phyloP scores from a whole-genome alignment of 2,797 vertebrate genomes.

The Bradypus variegatus region DNA sequence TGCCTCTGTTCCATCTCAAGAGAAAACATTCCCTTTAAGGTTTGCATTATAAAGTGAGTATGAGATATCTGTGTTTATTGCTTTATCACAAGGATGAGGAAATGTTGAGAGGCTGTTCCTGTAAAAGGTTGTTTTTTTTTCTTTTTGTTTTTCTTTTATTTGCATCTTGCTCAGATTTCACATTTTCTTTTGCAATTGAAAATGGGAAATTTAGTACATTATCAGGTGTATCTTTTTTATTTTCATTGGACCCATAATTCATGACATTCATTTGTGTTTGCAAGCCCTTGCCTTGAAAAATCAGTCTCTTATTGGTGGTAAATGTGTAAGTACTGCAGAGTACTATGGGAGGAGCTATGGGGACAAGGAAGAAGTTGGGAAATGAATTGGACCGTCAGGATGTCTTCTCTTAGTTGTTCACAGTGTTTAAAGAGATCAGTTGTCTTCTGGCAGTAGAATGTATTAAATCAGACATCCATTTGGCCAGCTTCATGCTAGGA shows the following conservation, averaged over 20 bases:
- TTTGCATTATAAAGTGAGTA: neutral
- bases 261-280: conserved; percentile 79
- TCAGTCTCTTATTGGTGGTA: conserved; percentile 59
- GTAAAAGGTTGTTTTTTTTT: conserved; percentile 61
- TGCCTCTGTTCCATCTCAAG: conserved; percentile 49
- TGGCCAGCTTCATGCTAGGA: neutral
- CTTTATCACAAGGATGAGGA: conserved; percentile 60
- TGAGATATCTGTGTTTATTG: neutral
- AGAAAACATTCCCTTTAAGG: neutral
- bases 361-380: neutral
- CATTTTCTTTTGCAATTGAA: conserved; percentile 59
- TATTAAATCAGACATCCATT: conserved; percentile 1
- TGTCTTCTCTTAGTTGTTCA: neutral
- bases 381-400: neutral
- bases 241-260: conserved; percentile 69
- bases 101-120: conserved; percentile 60
- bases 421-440: neutral
- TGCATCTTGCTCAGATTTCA: conserved; percentile 56
- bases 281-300: conserved; percentile 77
- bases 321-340: conserved; percentile 67
- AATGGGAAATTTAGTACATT: conserved; percentile 61
- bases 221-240: conserved; percentile 47
- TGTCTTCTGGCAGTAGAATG: neutral
- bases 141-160: conserved; percentile 54
- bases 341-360: neutral